Evolutionary conservation across 2,888 invertebrate species (phyloP).

Genomic region (Caenorhabditis sp.): DNA sequence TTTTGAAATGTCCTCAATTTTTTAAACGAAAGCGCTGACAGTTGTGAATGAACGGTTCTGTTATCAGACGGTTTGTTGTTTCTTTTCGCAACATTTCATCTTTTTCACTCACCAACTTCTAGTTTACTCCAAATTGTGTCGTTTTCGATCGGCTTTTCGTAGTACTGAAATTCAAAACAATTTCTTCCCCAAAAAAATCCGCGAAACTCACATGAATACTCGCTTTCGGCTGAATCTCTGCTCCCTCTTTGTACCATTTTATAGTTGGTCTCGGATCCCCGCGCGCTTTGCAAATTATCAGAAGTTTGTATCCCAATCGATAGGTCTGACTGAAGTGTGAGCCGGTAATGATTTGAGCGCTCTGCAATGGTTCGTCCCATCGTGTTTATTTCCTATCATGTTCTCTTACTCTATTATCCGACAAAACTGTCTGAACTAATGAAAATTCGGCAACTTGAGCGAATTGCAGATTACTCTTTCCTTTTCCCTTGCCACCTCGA

Average conservation of each 20-base stretch:
- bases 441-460: conserved; percentile 83
- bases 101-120: conserved; percentile 75
- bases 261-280: conserved; percentile 94
- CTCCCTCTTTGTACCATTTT: conserved; percentile 96
- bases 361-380: conserved; percentile 73
- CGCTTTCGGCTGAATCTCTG: conserved; percentile 88
- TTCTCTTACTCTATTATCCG: conserved; percentile 80
- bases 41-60: conserved; percentile 5
- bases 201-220: conserved; percentile 79
- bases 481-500: conserved; percentile 76
- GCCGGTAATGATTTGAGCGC: conserved; percentile 82
- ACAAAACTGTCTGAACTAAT: conserved; percentile 77
- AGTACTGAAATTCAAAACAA: conserved; percentile 77
- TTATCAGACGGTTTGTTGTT: conserved; percentile 13
- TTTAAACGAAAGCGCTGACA: conserved; percentile 8
- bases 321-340: conserved; percentile 81
- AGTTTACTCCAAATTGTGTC: conserved; percentile 82
- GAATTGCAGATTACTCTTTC: conserved; percentile 83
- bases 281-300: conserved; percentile 93
- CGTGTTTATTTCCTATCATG: conserved; percentile 8
- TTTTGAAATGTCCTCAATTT: no score
- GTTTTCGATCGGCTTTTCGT: conserved; percentile 80
- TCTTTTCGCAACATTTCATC: conserved; percentile 9
- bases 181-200: background rate
- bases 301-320: conserved; percentile 93